phyloP scores from a whole-genome alignment of 1,140 invertebrate species.

The Ceratina japonica region DNA sequence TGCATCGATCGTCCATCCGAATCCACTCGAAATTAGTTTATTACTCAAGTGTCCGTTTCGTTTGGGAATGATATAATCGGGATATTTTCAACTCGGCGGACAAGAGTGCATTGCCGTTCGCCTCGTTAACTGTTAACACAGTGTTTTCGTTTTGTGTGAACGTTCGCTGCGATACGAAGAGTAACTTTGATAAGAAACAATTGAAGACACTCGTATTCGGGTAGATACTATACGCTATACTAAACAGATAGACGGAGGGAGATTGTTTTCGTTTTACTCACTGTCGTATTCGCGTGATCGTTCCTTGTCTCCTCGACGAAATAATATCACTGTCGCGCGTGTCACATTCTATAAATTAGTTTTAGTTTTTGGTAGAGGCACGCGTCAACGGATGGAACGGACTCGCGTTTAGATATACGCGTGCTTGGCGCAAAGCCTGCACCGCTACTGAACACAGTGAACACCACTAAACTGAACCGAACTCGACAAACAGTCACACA shows the following conservation, averaged over 20 bases:
- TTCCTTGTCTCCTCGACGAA: not conserved
- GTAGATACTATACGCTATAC: too few species aligned
- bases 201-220: not conserved
- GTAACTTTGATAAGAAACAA: not conserved
- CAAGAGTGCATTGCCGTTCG: not conserved
- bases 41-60: not conserved
- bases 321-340: not conserved
- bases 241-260: not conserved
- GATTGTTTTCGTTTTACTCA: conserved; percentile 6
- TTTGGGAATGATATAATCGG: not conserved
- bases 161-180: not conserved
- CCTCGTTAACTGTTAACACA: not conserved
- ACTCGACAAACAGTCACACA: not conserved
- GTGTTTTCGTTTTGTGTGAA: not conserved
- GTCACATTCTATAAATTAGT: conserved; percentile 16
- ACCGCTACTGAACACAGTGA: conserved; percentile 42
- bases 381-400: not conserved
- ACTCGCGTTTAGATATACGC: not conserved
- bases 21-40: not conserved
- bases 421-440: conserved; percentile 23
- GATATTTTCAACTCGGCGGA: conserved; percentile 8
- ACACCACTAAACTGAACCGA: conserved; percentile 38
- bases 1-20: too few species aligned
- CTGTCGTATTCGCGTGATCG: not conserved
- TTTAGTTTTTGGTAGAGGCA: not conserved